These are phyloP conservation scores for Sinonovacula constricta DNA, from an alignment of 1,140 invertebrate genomes.

Conservation along the genomic window DNA sequence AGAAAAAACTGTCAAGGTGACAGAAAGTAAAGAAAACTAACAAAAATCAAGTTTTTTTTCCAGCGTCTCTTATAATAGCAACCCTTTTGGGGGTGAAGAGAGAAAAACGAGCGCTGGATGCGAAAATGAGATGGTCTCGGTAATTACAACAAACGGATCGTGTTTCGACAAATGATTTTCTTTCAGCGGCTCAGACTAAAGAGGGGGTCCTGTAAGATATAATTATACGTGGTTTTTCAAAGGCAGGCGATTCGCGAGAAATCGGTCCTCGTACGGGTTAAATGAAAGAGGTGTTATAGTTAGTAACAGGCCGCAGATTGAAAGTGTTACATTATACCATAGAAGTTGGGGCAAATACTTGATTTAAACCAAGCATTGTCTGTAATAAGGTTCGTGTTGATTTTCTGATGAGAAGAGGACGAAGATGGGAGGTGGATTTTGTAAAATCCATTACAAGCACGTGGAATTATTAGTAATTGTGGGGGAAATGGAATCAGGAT, in stretches of 20 bases:
- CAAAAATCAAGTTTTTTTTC: background rate
- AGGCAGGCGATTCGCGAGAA: conserved; percentile 8
- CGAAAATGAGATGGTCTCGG: background rate
- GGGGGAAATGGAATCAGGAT: no score
- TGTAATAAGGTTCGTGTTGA: no score
- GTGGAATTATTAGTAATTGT: no score
- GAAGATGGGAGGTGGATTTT: no score
- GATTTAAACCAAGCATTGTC: no score
- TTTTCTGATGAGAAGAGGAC: no score
- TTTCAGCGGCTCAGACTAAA: background rate
- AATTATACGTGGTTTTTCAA: conserved; percentile 28
- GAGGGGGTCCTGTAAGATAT: conserved; percentile 18
- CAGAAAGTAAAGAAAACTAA: conserved; percentile 4
- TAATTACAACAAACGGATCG: conserved; percentile 24
- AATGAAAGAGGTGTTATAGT: conserved; percentile 18
- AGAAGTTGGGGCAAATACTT: no score
- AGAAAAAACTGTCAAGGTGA: no score
- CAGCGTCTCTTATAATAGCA: background rate
- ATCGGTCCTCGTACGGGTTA: conserved; percentile 20
- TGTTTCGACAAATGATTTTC: conserved; percentile 30
- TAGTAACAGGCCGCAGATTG: conserved; percentile 24
- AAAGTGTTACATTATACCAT: background rate
- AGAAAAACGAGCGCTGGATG: background rate
- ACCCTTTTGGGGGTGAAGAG: background rate
- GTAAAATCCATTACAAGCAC: no score